Base-by-base conservation (phyloP, 2,113 vertebrate genomes). In the Lates calcarifer region DNA sequence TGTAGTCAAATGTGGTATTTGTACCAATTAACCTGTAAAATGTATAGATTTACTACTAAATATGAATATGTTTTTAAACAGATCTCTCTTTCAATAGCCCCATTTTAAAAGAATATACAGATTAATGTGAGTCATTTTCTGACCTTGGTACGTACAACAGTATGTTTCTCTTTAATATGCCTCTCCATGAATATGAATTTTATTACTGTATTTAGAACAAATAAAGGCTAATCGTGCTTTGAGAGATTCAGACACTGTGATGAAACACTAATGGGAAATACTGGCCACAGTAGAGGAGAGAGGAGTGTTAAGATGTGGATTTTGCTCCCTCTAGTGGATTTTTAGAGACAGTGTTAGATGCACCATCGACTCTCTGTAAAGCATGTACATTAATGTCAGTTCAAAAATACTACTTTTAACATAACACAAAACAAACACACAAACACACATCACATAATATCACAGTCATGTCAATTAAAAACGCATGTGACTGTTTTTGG, bases 301-400 rank as follows among this genome's bases (percentile, higher is more conserved):
- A 22, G 11, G 20, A 56, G 20, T 56, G 64, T 33, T 53, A 66
- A 49, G 26, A 56, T 12, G 7, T 71, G 73, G 55, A 22, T 71
- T 57, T 22, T 76, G 76, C 80, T n/a, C 91, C 91, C 81, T 89
- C 92, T 93, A 89, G 88, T 84, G 92, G 91, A 65, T 29, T 8
- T 5, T 56, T 43, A 33, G 13, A 68, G 35, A 8, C 15, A 24
- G 24, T 37, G 39, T 84, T 39, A 22, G 26, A 37, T 56, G 61
- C 20, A 7, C 0, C 24, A 24, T 6, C 20, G 14, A 31, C 17
- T 29, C 6, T 15, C 13, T 26, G 35, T 37, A 26, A 12, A 24
- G 22, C 4, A 53, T 12, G 51, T 12, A 24, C 6, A 56, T 18
- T 43, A 0, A 56, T 4, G 11, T 65, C 43, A 24, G 15, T 8